These are phyloP conservation scores for Syrmaticus mikado DNA, from an alignment of 2,113 vertebrate species.

Conservation along the genomic window DNA sequence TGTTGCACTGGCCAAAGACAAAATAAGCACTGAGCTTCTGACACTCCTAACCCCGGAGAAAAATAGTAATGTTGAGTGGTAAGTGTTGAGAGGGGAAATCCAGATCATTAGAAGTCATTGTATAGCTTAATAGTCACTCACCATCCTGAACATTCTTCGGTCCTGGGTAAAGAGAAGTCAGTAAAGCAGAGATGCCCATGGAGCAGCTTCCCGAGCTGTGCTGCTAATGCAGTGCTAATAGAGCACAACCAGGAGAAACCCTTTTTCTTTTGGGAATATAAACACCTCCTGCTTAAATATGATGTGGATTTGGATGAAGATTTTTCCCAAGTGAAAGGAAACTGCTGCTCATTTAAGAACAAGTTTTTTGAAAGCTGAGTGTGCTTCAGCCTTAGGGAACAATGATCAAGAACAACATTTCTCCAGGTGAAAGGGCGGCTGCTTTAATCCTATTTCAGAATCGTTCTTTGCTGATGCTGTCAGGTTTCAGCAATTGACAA, in stretches of 20 bases:
- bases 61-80: not conserved
- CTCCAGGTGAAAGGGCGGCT: not conserved
- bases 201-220: not conserved
- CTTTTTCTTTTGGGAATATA: not conserved
- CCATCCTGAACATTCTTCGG: not conserved
- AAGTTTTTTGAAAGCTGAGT: not conserved
- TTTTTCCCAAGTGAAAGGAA: not conserved
- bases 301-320: not conserved
- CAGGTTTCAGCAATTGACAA: not conserved
- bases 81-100: not conserved
- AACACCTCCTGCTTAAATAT: not conserved
- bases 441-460: not conserved
- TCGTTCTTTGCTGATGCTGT: not conserved
- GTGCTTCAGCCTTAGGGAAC: not conserved
- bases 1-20: not conserved
- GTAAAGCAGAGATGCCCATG: not conserved
- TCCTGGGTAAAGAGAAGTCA: not conserved
- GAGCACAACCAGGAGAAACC: not conserved
- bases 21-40: not conserved
- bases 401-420: not conserved
- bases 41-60: not conserved
- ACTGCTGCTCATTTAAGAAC: not conserved
- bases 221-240: not conserved
- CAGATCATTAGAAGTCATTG: not conserved
- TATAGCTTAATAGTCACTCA: not conserved